Percentiles rank a stretch among this genome's conserved stretches.
Conservation (phyloP, 2,888 invertebrate species). For the Thymelicus sylvestris region DNA sequence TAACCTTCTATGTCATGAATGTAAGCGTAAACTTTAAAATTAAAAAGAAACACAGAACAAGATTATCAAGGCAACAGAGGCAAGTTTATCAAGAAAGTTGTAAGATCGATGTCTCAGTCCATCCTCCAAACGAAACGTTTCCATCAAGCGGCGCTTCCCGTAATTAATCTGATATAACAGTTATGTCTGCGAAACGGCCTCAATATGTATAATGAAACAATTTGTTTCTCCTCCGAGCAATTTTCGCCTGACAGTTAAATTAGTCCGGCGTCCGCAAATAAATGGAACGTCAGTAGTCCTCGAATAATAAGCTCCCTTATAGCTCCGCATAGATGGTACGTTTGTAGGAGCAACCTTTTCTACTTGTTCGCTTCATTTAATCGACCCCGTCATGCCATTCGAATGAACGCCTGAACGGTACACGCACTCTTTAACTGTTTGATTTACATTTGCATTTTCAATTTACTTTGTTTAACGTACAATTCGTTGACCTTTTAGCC, state of each 20-base stretch:
- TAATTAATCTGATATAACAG: constrained; percentile 45
- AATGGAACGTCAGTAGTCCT: constrained; percentile 54
- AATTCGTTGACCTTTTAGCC: too few relatives aligned
- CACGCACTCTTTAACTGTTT: background rate
- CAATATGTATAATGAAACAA: constrained; percentile 52
- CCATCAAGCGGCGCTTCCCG: constrained; percentile 27
- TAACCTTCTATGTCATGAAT: too few relatives aligned
- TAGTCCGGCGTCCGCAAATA: constrained; percentile 59
- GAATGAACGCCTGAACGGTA: background rate
- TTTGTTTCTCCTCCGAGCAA: constrained; percentile 55
- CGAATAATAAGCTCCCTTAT: constrained; percentile 45
- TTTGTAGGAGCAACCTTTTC: constrained; percentile 41
- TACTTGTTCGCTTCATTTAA: constrained; percentile 41
- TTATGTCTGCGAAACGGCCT: constrained; percentile 26
- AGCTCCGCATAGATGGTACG: constrained; percentile 21
- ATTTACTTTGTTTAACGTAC: background rate
- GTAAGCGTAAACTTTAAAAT: too few relatives aligned
- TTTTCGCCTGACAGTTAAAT: constrained; percentile 64
- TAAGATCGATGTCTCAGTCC: constrained; percentile 9
- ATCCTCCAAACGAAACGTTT: constrained; percentile 5
- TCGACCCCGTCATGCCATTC: constrained; percentile 34
- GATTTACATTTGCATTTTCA: background rate
- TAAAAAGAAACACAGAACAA: background rate
- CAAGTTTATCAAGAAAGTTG: constrained; percentile 11
- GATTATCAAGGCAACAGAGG: background rate